phyloP scores from a whole-genome alignment of 1,140 invertebrate species.

The Aphaenogaster floridana region DNA sequence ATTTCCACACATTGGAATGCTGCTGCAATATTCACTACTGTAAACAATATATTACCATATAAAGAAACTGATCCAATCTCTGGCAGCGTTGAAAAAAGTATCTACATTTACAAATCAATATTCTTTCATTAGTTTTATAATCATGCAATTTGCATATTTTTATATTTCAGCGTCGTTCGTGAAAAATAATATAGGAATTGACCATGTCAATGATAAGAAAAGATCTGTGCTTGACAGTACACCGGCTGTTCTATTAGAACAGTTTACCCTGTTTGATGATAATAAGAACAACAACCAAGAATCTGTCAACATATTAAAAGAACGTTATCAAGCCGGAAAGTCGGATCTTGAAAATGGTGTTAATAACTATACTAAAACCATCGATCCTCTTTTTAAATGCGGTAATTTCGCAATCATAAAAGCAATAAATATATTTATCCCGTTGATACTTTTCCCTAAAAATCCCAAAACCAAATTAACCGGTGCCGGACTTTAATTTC shows the following conservation, averaged over 20 bases:
- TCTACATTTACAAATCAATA: slow-evolving; percentile 31
- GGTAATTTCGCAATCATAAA: slow-evolving; percentile 71
- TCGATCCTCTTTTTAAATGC: slow-evolving; percentile 72
- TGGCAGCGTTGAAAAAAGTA: slow-evolving; percentile 79
- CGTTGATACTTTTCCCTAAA: slow-evolving; percentile 15
- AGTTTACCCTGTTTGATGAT: slow-evolving; percentile 71
- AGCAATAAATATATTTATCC: slow-evolving; percentile 51
- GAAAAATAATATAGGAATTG: slow-evolving; percentile 64
- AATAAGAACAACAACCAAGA: slow-evolving; percentile 80
- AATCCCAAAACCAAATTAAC: slow-evolving; percentile 10
- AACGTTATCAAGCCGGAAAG: slow-evolving; percentile 73
- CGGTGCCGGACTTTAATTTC: slow-evolving; percentile 28
- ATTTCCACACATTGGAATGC: slow-evolving; percentile 68
- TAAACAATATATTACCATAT: slow-evolving; percentile 75
- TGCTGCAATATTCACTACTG: slow-evolving; percentile 71
- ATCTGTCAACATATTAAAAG: slow-evolving; percentile 72
- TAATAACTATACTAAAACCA: slow-evolving; percentile 69
- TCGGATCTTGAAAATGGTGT: slow-evolving; percentile 73
- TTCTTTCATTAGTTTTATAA: slow-evolving; percentile 2
- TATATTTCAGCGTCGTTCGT: slow-evolving; percentile 64
- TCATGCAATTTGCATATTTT: slow-evolving; percentile 23
- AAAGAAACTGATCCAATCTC: slow-evolving; percentile 73
- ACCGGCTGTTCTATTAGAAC: slow-evolving; percentile 65
- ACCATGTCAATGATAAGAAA: slow-evolving; percentile 71
- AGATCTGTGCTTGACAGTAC: slow-evolving; percentile 66